Percentiles rank a stretch among this genome's conserved stretches.
These are phyloP conservation scores for Myotis davidii DNA, from an alignment of 2,113 vertebrate genomes.

Conservation along the genomic window DNA sequence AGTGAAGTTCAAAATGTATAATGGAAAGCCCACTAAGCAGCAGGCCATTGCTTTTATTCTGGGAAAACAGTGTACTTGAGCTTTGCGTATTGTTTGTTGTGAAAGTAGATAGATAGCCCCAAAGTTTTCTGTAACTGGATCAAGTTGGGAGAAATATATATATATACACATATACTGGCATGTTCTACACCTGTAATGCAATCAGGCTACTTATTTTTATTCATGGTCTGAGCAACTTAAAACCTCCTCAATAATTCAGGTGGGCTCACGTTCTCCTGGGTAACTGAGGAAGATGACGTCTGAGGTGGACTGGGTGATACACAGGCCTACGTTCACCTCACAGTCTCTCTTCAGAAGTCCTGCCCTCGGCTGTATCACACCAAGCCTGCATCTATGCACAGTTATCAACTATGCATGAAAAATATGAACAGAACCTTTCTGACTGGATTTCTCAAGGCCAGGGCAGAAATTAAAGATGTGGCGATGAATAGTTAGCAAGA, in stretches of 20 bases:
- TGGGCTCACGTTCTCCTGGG: constrained; percentile 53
- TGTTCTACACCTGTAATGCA: constrained; percentile 37
- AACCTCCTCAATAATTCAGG: constrained; percentile 75
- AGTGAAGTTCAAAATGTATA: background rate
- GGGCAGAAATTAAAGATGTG: background rate
- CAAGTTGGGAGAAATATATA: background rate
- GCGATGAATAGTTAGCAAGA: background rate
- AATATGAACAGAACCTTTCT: background rate
- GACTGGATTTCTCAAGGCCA: constrained; percentile 34
- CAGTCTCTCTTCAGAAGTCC: background rate
- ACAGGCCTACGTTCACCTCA: background rate
- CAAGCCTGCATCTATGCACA: background rate
- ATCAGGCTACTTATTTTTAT: constrained; percentile 64
- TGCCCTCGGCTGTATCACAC: background rate
- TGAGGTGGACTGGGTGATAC: background rate
- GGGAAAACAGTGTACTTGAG: background rate
- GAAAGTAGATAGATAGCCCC: constrained; percentile 41
- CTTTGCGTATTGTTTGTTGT: background rate
- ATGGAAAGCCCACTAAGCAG: background rate
- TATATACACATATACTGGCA: background rate
- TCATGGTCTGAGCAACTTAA: constrained; percentile 58
- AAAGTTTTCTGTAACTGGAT: constrained; percentile 59
- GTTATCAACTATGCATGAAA: background rate
- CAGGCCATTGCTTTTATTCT: background rate
- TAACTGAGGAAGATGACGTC: constrained; percentile 23